These are phyloP conservation scores for Callospermophilus lateralis DNA, from an alignment of 2,113 vertebrate genomes.

Conservation along the genomic window DNA sequence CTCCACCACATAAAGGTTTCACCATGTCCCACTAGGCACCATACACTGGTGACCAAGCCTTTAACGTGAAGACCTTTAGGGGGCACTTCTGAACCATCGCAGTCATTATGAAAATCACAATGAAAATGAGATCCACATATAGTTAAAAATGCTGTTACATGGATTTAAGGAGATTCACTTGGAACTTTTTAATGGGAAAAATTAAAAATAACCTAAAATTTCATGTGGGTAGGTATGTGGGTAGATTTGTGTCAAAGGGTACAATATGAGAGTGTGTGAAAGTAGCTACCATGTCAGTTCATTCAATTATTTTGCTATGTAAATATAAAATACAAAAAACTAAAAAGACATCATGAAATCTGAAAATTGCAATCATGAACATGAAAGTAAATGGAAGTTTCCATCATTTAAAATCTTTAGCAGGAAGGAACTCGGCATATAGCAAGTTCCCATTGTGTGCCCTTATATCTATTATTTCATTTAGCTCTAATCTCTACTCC, in stretches of 20 bases:
- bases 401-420: constrained; percentile 9
- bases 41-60: not conserved
- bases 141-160: not conserved
- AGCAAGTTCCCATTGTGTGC: not conserved
- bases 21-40: too few species aligned
- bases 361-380: not conserved
- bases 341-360: not conserved
- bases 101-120: not conserved
- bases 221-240: not conserved
- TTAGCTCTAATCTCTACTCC: not conserved
- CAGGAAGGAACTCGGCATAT: not conserved
- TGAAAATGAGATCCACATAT: not conserved
- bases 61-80: not conserved
- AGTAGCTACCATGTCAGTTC: not conserved
- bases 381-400: not conserved
- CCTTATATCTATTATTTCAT: not conserved
- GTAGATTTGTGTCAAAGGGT: not conserved
- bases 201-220: not conserved
- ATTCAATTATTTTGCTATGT: not conserved
- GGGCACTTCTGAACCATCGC: not conserved
- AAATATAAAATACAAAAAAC: not conserved
- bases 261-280: not conserved
- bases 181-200: not conserved
- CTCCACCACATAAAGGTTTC: not conserved
- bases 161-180: not conserved